Conservation (phyloP, 2,113 vertebrate genomes). For the Nibea coibor region DNA sequence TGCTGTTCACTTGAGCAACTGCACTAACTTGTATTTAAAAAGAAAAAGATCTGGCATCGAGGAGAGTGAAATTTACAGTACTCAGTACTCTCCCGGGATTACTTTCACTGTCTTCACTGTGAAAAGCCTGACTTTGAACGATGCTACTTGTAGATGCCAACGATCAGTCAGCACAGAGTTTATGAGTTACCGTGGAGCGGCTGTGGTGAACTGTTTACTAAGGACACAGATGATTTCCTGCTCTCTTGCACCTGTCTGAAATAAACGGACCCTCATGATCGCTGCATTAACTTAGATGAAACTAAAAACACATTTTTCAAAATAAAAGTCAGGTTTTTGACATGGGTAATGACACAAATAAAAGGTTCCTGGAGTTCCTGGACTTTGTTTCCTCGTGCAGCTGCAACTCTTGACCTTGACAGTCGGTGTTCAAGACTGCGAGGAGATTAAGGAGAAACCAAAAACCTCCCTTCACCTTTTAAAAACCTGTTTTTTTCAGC, state of each 20-base stretch:
- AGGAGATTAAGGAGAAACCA: constrained; percentile 9
- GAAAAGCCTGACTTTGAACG: background rate
- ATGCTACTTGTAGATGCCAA: background rate
- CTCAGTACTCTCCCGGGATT: background rate
- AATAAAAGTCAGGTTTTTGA: background rate
- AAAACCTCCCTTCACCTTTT: constrained; percentile 13
- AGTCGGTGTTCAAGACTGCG: background rate
- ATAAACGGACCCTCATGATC: background rate
- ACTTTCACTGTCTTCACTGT: background rate
- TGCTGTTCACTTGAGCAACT: background rate
- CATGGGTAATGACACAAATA: background rate
- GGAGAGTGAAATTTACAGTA: background rate
- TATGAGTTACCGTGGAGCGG: background rate
- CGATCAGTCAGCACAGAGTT: background rate
- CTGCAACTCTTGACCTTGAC: background rate
- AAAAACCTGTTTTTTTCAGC: background rate
- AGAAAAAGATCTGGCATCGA: constrained; percentile 1
- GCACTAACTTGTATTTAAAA: background rate
- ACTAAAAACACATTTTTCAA: background rate
- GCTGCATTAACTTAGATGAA: background rate
- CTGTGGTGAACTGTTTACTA: background rate
- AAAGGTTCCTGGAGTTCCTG: background rate
- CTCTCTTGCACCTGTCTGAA: constrained; percentile 17
- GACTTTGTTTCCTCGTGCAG: background rate
- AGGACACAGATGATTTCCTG: background rate